Conservation (phyloP, 2,888 invertebrate genomes). For the Galerucella calmariensis region DNA sequence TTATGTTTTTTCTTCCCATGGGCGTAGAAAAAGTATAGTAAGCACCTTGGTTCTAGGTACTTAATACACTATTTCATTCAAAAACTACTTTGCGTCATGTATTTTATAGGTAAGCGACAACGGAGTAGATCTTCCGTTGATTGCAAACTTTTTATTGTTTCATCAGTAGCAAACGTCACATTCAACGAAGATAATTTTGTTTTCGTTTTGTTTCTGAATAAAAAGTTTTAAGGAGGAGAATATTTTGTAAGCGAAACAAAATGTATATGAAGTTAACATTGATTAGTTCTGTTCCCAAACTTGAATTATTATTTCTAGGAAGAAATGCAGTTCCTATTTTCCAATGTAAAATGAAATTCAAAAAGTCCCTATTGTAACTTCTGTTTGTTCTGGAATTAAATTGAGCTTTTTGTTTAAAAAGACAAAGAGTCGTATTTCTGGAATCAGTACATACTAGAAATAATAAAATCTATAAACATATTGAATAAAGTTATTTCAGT, state of each 20-base stretch:
- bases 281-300: not conserved
- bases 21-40: no score
- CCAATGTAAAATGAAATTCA: not conserved
- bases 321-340: not conserved
- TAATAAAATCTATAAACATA: conserved; percentile 35
- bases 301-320: not conserved
- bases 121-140: not conserved
- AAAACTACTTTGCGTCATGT: no score
- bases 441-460: conserved; percentile 25
- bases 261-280: not conserved
- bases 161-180: not conserved
- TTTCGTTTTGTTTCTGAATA: not conserved
- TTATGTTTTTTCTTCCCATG: no score
- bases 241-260: not conserved
- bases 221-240: not conserved
- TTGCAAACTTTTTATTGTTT: not conserved
- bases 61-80: no score
- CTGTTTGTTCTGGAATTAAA: conserved; percentile 10
- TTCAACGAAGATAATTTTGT: not conserved
- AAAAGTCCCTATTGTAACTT: not conserved
- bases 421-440: conserved; percentile 26
- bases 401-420: not conserved
- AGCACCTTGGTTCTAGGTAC: no score
- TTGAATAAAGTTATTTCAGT: conserved; percentile 31
- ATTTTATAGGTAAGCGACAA: not conserved